phyloP scores from a whole-genome alignment of 2,797 vertebrate species.

The Sebastes itinus region DNA sequence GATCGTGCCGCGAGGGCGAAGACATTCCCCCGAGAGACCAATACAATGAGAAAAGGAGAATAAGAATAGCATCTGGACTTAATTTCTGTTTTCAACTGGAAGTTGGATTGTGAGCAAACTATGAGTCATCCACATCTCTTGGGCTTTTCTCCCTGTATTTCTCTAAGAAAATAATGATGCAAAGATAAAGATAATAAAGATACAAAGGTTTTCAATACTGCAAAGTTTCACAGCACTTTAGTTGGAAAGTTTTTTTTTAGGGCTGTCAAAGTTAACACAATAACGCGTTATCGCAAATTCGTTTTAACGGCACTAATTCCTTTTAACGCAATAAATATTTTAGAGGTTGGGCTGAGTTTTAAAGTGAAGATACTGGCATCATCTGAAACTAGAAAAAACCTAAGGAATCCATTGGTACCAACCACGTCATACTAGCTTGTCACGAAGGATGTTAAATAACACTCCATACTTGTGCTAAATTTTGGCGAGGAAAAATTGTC shows the following conservation, averaged over 20 bases:
- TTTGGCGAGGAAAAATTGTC: too few relatives aligned
- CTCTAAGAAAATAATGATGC: background rate
- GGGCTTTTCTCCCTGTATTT: background rate
- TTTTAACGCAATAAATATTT: too few relatives aligned
- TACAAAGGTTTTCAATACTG: background rate
- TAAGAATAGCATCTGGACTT: background rate
- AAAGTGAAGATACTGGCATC: too few relatives aligned
- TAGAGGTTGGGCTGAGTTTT: too few relatives aligned
- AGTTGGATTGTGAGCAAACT: background rate
- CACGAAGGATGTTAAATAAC: too few relatives aligned
- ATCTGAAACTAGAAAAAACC: too few relatives aligned
- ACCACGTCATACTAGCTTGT: too few relatives aligned
- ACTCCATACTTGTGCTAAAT: too few relatives aligned
- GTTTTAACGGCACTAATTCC: too few relatives aligned
- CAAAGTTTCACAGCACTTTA: background rate
- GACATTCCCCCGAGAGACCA: background rate
- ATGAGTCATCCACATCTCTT: background rate
- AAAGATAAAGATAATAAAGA: background rate
- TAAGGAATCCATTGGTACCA: too few relatives aligned
- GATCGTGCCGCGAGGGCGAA: accelerated
- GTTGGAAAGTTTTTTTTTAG: background rate
- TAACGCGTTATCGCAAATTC: too few relatives aligned
- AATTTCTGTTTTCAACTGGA: background rate
- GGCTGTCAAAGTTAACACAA: too few relatives aligned
- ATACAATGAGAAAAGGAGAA: background rate